Percentiles rank a stretch among this genome's conserved stretches.
phyloP scores from a whole-genome alignment of 2,797 vertebrate species.

The Scyliorhinus canicula region DNA sequence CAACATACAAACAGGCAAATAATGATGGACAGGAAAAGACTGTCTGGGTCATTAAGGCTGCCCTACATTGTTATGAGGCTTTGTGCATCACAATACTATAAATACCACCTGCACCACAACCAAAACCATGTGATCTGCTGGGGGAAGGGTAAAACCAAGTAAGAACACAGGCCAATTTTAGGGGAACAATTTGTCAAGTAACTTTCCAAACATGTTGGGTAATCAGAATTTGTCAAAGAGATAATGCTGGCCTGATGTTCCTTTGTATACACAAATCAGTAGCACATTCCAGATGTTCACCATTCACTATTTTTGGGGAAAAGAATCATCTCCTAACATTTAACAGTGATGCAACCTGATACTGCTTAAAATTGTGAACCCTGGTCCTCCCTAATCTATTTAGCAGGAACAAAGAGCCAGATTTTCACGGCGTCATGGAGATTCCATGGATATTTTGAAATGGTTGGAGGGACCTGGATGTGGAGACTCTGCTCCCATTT shows the following conservation, averaged over 20 bases:
- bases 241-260: background rate
- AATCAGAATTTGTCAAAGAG: background rate
- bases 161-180: background rate
- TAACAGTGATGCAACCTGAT: background rate
- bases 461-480: no score
- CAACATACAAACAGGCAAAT: background rate
- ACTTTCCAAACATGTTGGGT: background rate
- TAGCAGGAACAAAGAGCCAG: no score
- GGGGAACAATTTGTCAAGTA: background rate
- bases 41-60: background rate
- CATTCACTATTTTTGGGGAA: background rate
- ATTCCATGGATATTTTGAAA: no score
- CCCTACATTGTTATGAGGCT: background rate
- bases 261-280: background rate
- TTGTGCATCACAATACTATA: background rate
- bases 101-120: background rate
- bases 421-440: no score
- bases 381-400: background rate
- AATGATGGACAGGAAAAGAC: background rate
- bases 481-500: no score
- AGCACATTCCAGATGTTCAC: background rate
- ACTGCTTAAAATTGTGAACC: background rate
- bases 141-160: background rate
- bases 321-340: background rate
- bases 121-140: background rate